Conservation (phyloP, 2,888 invertebrate genomes). For the Chirona hameri region DNA sequence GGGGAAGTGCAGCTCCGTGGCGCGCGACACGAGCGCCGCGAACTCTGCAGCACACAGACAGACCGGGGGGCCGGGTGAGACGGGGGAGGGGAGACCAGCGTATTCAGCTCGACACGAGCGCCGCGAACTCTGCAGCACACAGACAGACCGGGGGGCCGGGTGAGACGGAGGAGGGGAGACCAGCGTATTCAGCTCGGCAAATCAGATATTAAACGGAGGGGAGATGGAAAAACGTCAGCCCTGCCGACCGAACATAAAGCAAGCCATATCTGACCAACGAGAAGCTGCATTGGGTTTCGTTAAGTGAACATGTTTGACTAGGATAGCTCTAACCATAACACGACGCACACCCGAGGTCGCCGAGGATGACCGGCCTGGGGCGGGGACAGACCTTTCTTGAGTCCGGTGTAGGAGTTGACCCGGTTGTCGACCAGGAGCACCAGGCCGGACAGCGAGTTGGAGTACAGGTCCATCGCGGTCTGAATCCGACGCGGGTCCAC, state of each 20-base stretch:
- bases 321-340: too few species aligned
- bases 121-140: not conserved
- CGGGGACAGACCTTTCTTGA: slow-evolving; percentile 42
- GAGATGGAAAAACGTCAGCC: not conserved
- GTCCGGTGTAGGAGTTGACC: slow-evolving; percentile 60
- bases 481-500: slow-evolving; percentile 77
- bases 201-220: not conserved
- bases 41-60: too few species aligned
- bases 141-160: too few species aligned
- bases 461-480: slow-evolving; percentile 90
- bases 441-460: slow-evolving; percentile 79
- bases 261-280: too few species aligned
- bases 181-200: too few species aligned
- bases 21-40: slow-evolving; percentile 65
- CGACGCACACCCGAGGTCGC: too few species aligned
- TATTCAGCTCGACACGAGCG: not conserved
- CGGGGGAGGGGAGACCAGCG: not conserved
- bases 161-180: too few species aligned
- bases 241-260: too few species aligned
- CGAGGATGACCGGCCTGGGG: not conserved
- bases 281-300: too few species aligned
- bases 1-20: slow-evolving; percentile 93
- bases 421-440: slow-evolving; percentile 74
- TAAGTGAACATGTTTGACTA: too few species aligned
- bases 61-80: too few species aligned